These are phyloP conservation scores for Drosophila yakuba DNA, from an alignment of 1,140 invertebrate species.

Conservation along the genomic window DNA sequence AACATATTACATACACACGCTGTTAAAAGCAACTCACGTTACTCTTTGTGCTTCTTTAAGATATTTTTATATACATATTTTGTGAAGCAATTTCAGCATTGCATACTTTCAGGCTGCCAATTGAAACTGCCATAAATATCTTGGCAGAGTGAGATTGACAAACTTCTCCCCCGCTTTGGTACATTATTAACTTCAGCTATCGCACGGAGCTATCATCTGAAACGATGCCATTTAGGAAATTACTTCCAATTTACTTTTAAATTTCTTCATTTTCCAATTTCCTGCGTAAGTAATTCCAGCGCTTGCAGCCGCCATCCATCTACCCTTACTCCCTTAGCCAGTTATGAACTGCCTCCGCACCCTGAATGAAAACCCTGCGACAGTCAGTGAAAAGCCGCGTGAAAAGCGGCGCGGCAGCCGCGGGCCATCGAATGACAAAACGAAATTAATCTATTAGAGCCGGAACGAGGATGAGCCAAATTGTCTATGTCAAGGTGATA, in stretches of 20 bases:
- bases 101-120: slow-evolving; percentile 30
- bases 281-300: slow-evolving; percentile 47
- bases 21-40: no score
- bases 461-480: slow-evolving; percentile 51
- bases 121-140: slow-evolving; percentile 19
- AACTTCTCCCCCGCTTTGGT: slow-evolving; percentile 21
- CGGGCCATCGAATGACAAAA: slow-evolving; percentile 67
- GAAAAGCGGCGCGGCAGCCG: slow-evolving; percentile 21
- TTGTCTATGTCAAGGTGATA: slow-evolving; percentile 74
- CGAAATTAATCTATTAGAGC: slow-evolving; percentile 79
- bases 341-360: slow-evolving; percentile 53
- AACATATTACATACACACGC: no score
- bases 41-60: not conserved
- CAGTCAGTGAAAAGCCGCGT: slow-evolving; percentile 31
- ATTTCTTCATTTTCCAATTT: slow-evolving; percentile 65
- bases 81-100: slow-evolving; percentile 1
- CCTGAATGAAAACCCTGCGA: slow-evolving; percentile 14
- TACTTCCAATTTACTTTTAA: slow-evolving; percentile 62
- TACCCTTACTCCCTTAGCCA: slow-evolving; percentile 19
- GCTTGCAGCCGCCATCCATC: slow-evolving; percentile 24
- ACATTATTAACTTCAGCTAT: slow-evolving; percentile 44
- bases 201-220: slow-evolving; percentile 41
- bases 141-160: slow-evolving; percentile 1
- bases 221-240: slow-evolving; percentile 60
- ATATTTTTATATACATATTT: not conserved